These are phyloP conservation scores for Atta texana DNA, from an alignment of 1,140 invertebrate genomes.

Conservation along the genomic window DNA sequence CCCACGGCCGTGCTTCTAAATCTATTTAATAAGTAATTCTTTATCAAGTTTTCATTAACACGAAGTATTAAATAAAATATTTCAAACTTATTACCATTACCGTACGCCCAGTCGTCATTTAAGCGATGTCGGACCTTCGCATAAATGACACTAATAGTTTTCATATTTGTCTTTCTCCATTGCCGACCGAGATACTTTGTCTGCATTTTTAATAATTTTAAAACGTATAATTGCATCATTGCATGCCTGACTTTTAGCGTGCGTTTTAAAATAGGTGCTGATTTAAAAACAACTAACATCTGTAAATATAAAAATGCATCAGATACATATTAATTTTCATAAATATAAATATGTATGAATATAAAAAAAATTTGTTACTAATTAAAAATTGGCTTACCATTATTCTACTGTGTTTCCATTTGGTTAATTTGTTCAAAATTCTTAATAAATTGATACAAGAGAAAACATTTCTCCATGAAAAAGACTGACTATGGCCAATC, in stretches of 20 bases:
- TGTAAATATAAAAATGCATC: slow-evolving; percentile 75
- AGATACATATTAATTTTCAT: neutral
- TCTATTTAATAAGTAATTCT: slow-evolving; percentile 86
- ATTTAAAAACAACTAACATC: slow-evolving; percentile 99
- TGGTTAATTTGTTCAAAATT: slow-evolving; percentile 99
- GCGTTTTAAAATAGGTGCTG: slow-evolving; percentile 98
- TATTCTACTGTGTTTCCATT: slow-evolving; percentile 99
- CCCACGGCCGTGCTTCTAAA: slow-evolving; percentile 98
- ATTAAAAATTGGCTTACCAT: slow-evolving; percentile 89
- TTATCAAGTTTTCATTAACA: neutral
- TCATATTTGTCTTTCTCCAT: slow-evolving; percentile 99
- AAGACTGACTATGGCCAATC: slow-evolving; percentile 94
- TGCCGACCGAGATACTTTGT: slow-evolving; percentile 99
- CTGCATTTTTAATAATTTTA: slow-evolving; percentile 99
- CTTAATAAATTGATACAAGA: slow-evolving; percentile 98
- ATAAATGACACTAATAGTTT: slow-evolving; percentile 99
- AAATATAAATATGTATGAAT: neutral
- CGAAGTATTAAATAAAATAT: neutral
- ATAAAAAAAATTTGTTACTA: neutral
- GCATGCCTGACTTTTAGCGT: slow-evolving; percentile 98
- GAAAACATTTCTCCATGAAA: slow-evolving; percentile 99
- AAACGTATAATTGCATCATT: slow-evolving; percentile 99
- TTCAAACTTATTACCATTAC: slow-evolving; percentile 91
- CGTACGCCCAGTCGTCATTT: slow-evolving; percentile 99
- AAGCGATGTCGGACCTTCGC: slow-evolving; percentile 97